Base-by-base conservation (phyloP, 2,888 invertebrate species). In the Drosophila subsilvestris region DNA sequence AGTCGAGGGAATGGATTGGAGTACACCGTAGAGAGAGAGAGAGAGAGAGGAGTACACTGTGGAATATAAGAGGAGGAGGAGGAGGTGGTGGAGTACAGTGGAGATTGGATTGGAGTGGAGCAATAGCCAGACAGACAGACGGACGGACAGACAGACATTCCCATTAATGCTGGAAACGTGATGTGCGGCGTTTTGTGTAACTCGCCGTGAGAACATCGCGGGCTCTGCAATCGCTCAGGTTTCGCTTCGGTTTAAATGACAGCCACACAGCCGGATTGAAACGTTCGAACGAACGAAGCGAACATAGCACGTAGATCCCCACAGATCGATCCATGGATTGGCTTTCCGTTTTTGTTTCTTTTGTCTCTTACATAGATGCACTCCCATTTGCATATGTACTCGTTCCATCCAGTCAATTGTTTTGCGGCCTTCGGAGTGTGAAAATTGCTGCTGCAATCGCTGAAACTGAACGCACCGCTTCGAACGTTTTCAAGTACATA, bases 101-200 rank as follows among this genome's bases (percentile, higher is more conserved):
- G 18, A 29, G 14, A 9, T 17, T 17, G n/a, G 25, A 22, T 54
- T 43, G 37, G 63, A 51, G 8, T 17, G 27, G 48, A 47, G 70
- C 47, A 47, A 58, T 29, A 37, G 43, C 42, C n/a, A 54, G 32
- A 20, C 25, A 25, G 14, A 18, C 14, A 17, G 17, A 22, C 17
- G 0, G 12, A 7, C 20, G 8, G 27, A 50, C 22, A 22, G 8
- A 10, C 17, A 44, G 51, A 48, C 29, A 29, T 43, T 43, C 55
- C 72, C 68, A 78, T 81, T 82, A 85, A 86, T 63, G 68, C 63
- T 71, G 80, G 63, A 82, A 83, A 88, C 83, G 83, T 83, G 83
- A 83, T 83, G 88, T 88, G 88, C 88, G 80, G 80, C 80, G 78
- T 74, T 88, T 88, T 83, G 83, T 83, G 83, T 83, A 88, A 83